Evolutionary conservation across 2,113 vertebrate genomes (phyloP).

Genomic region (Entosphenus tridentatus): DNA sequence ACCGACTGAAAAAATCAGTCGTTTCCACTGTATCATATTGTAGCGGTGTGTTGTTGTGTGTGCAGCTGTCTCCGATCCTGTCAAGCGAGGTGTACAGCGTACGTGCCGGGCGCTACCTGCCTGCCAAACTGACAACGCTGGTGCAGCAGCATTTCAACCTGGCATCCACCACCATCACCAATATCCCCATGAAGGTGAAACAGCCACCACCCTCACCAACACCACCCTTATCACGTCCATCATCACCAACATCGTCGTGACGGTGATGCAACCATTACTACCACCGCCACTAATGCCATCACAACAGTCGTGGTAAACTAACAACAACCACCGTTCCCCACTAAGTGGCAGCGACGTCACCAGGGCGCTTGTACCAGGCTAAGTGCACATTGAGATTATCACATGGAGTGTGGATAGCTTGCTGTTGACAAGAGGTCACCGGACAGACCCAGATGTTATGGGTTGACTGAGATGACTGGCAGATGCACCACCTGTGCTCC

Average conservation of each 20-base stretch:
- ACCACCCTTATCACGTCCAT: neutral
- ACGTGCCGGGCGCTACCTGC: conserved; percentile 66
- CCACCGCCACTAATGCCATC: neutral
- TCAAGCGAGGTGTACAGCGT: conserved; percentile 89
- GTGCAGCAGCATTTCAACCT: conserved; percentile 97
- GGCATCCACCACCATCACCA: conserved; percentile 93
- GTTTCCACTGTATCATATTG: no score
- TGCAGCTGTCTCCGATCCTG: conserved; percentile 41
- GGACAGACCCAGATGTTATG: no score
- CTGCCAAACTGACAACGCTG: conserved; percentile 73
- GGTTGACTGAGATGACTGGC: no score
- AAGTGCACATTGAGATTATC: no score
- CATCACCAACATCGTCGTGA: neutral
- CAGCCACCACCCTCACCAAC: no score
- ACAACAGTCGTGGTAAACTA: neutral
- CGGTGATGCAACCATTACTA: neutral
- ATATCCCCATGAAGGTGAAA: conserved; percentile 96
- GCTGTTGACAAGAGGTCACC: no score
- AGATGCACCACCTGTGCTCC: no score
- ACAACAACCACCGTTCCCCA: neutral
- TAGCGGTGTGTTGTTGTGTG: neutral
- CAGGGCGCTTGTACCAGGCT: no score
- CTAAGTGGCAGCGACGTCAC: no score
- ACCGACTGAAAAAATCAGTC: no score
- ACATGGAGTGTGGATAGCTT: no score